Conservation (phyloP, 2,797 vertebrate genomes). For the Peromyscus eremicus region DNA sequence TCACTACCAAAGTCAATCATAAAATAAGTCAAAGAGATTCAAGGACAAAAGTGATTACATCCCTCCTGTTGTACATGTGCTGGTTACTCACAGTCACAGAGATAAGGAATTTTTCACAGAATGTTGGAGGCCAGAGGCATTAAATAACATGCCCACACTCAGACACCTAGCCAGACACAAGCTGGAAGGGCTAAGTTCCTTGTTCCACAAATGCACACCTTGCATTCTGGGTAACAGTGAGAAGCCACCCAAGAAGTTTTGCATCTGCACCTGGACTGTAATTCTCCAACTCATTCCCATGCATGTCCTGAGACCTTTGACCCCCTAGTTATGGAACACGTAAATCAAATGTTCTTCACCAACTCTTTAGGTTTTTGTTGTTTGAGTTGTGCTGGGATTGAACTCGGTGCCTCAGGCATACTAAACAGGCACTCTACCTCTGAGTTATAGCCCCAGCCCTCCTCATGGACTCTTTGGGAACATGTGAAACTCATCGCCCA, state of each 20-base stretch:
- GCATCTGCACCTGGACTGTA: background rate
- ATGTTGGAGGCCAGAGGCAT: background rate
- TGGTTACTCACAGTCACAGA: background rate
- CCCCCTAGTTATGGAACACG: background rate
- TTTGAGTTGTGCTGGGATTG: background rate
- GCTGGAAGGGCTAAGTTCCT: background rate
- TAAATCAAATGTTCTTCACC: rapidly evolving
- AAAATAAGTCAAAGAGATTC: background rate
- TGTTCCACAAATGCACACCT: background rate
- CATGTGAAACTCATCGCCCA: background rate
- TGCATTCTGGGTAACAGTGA: background rate
- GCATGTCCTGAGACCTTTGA: background rate
- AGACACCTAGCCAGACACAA: background rate
- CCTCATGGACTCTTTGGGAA: background rate
- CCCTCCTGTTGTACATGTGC: background rate
- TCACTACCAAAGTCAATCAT: background rate
- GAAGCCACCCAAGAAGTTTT: background rate
- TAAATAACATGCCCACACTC: background rate
- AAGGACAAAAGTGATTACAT: background rate
- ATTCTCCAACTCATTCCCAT: background rate
- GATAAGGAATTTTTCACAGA: background rate
- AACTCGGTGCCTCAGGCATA: background rate
- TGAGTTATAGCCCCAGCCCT: background rate
- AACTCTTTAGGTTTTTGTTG: too few species aligned
- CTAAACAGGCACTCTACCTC: background rate